Evolutionary conservation across 2,797 vertebrate genomes (phyloP).

Genomic region (Rhinogobio ventralis): DNA sequence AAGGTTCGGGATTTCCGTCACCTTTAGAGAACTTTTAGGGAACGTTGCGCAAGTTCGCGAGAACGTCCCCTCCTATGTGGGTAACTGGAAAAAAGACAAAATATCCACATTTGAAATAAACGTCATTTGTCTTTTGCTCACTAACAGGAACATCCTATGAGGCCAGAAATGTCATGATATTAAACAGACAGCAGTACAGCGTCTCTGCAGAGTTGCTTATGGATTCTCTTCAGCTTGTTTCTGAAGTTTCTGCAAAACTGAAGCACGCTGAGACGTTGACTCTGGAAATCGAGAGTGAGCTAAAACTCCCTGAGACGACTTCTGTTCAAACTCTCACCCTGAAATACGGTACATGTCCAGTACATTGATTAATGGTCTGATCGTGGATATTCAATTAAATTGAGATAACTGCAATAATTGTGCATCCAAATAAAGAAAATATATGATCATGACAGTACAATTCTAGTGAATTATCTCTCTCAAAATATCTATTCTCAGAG

Average conservation of each 20-base stretch:
- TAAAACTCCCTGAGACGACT: slow-evolving; percentile 74
- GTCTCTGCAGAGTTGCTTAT: slow-evolving; percentile 83
- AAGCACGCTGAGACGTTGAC: slow-evolving; percentile 72
- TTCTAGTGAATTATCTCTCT: slow-evolving; percentile 5
- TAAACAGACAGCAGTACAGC: slow-evolving; percentile 80
- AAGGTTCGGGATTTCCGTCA: too few relatives aligned
- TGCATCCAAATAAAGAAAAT: background rate
- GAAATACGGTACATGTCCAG: slow-evolving; percentile 81
- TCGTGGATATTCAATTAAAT: background rate
- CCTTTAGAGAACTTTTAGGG: too few relatives aligned
- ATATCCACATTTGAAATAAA: background rate
- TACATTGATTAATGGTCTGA: background rate
- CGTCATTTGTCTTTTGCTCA: background rate
- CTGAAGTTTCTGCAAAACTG: slow-evolving; percentile 79
- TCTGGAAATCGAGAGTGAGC: slow-evolving; percentile 81
- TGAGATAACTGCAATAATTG: background rate
- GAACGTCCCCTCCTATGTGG: too few relatives aligned
- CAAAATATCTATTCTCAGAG: slow-evolving; percentile 73
- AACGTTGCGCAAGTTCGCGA: too few relatives aligned
- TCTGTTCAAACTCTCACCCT: slow-evolving; percentile 79
- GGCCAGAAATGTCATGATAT: slow-evolving; percentile 78
- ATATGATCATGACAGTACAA: background rate
- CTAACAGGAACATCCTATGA: slow-evolving; percentile 82
- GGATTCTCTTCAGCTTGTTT: slow-evolving; percentile 78
- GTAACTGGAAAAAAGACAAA: background rate